Conservation (phyloP, 2,797 vertebrate genomes). For the Alauda arvensis region DNA sequence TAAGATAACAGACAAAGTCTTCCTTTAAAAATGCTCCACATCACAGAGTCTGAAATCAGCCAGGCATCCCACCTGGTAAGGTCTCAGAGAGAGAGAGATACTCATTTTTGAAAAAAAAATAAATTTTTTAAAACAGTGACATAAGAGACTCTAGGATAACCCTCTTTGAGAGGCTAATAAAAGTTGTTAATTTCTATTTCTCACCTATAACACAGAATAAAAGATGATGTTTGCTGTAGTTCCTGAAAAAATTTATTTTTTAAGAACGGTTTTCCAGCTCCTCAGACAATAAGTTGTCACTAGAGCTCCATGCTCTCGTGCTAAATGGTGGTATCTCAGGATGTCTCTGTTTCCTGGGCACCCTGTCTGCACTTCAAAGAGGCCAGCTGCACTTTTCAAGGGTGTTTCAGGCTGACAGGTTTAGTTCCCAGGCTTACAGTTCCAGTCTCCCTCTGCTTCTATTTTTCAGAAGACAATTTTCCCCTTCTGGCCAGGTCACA, state of each 20-base stretch:
- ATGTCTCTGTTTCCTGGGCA: neutral
- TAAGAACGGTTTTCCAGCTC: neutral
- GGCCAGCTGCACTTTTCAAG: neutral
- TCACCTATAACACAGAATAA: neutral
- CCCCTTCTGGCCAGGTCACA: neutral
- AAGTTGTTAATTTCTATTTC: neutral
- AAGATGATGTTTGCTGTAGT: neutral
- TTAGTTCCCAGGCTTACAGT: neutral
- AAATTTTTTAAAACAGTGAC: neutral
- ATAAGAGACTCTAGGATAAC: neutral
- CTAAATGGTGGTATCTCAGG: neutral
- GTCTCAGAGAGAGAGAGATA: neutral
- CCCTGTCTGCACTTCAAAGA: neutral
- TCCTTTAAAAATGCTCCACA: neutral
- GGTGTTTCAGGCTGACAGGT: neutral
- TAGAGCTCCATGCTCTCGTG: neutral
- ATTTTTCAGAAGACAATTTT: neutral
- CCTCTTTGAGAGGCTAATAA: neutral
- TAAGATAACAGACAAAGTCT: neutral
- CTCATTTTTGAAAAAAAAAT: neutral
- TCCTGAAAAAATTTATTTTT: neutral
- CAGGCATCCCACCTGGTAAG: neutral
- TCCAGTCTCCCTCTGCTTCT: neutral
- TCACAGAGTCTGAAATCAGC: neutral
- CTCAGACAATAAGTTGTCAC: neutral